Evolutionary conservation across 1,140 invertebrate species (phyloP).

Genomic region (Eueides isabella): DNA sequence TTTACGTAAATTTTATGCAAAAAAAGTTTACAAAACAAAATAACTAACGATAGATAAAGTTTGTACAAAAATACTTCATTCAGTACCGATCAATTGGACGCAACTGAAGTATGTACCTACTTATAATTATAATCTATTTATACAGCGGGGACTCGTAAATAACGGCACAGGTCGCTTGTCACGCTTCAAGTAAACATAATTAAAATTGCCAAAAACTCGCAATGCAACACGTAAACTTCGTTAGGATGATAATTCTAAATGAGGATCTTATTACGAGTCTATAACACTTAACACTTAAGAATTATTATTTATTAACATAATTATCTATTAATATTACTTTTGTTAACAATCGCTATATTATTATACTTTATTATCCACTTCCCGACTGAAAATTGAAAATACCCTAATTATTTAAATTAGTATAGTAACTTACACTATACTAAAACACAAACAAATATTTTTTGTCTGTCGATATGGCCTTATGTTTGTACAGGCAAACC

Average conservation of each 20-base stretch:
- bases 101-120: conserved; percentile 47
- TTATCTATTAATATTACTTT: too few species aligned
- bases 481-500: too few species aligned
- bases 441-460: too few species aligned
- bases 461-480: too few species aligned
- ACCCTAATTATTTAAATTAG: too few species aligned
- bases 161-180: conserved; percentile 21
- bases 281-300: neutral
- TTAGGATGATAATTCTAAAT: conserved; percentile 32
- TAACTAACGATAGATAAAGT: neutral
- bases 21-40: too few species aligned
- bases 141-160: conserved; percentile 32
- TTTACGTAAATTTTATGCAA: too few species aligned
- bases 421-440: too few species aligned
- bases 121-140: conserved; percentile 33
- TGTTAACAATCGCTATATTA: too few species aligned
- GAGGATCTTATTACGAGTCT: neutral
- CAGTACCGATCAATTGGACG: conserved; percentile 38
- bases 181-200: conserved; percentile 29
- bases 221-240: conserved; percentile 21
- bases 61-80: neutral
- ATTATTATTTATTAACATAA: neutral
- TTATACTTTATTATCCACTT: too few species aligned
- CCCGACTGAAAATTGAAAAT: too few species aligned
- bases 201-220: conserved; percentile 35